Base-by-base conservation (phyloP, 1,140 invertebrate genomes). In the Scaptomyza montana region DNA sequence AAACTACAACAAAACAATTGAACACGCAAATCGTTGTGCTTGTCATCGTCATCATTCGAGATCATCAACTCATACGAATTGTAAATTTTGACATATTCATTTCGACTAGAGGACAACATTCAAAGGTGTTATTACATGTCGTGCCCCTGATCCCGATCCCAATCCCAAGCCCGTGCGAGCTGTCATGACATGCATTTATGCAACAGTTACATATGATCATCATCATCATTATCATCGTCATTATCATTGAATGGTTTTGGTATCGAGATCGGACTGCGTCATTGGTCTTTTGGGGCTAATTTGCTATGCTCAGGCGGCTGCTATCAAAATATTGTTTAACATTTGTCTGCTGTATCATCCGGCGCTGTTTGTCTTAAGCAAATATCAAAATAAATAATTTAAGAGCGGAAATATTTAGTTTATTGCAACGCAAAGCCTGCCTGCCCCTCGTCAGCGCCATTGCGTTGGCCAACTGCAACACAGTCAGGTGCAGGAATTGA, bases 131-230 rank as follows among this genome's bases (percentile, higher is more conserved):
- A 86, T 86, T 86, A 86, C 82, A 85, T 81, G 77, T 75, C 78
- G 66, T 78, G 66, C 74, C 73, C 50, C 2, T 19, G 16, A 30
- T 41, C 39, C 39, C 39, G 9, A 41, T 41, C 39, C 10, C 39
- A 8, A 12, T 7, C 30, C 56, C 53, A 56, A 33, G 45, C 66
- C 43, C 54, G 53, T 71, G 61, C 73, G 59, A 61, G 57, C 68
- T 84, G 82, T 80, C 80, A 87, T 87, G 82, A 87, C 85, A 89
- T 87, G 84, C 84, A 87, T 87, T 89, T 84, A 87, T 87, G 79
- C 84, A 84, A 51, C 47, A 74, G 67, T 74, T 71, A 70, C 61
- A 57, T 46, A 54, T 36, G 46, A 59, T 43, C 36, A 62, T 70
- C 25, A 55, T 64, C 47, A 59, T 69, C 25, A 45, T 50, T 9